Base-by-base conservation (phyloP, 1,140 invertebrate species). In the Calephelis virginiensis region DNA sequence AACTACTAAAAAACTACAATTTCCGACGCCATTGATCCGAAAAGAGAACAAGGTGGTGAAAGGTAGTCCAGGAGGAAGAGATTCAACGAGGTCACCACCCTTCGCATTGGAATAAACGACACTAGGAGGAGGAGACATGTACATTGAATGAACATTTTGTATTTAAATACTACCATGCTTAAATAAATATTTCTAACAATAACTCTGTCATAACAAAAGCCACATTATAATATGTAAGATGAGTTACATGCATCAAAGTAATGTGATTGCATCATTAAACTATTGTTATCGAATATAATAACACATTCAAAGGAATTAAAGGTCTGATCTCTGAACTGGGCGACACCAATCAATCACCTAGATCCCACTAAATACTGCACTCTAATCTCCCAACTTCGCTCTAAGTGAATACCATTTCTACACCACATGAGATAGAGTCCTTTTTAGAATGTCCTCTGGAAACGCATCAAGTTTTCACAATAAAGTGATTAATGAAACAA, bases 401-500 rank as follows among this genome's bases (percentile, higher is more conserved):
- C 1, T 53, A 59, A 59, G 47, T 63, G 49, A 82, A 66, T 73
- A 17, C 72, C 64, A 71, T 66, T 76, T 71, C 53, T 80, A 67
- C 10, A 1, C 0, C 0, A 5, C 50, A 46, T 46, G n/a, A 8
- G n/a, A 63, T 73, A 81, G 59, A 66, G 80, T 69, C 70, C 48
- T 49, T 37, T 68, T 71, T 78, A 9, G n/a, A 12, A 5, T 45
- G 40, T 43, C 48, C 60, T 6, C 17, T 63, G 8, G 14, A 53
- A 47, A 68, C 71, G 68, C 67, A 75, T 75, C 66, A 74, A 76
- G 75, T 82, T 75, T 78, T 75, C 77, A 80, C 79, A 76, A 71
- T 76, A 74, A 79, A 76, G 78, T 85, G 83, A 89, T 89, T 85
- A 85, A 89, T 89, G 86, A 80, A 81, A 74, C 70, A 80, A 73